Conservation (phyloP, 2,888 invertebrate genomes). For the Sclerodermus sp. region DNA sequence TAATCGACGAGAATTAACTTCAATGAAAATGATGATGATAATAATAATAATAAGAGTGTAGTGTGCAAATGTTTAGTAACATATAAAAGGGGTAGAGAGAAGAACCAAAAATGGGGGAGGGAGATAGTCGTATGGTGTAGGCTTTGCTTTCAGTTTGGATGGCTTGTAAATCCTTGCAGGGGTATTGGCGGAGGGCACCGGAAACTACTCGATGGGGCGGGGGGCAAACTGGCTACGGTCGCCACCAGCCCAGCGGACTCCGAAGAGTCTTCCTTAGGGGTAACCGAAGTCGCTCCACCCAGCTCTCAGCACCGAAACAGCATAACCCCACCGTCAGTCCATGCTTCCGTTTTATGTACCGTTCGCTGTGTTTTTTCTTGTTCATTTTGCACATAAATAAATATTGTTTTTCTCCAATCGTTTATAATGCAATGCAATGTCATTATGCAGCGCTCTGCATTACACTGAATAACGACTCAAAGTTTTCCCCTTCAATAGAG, state of each 20-base stretch:
- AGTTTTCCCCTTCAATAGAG: no score
- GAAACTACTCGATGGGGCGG: constrained; percentile 57
- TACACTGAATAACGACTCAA: no score
- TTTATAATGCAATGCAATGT: no score
- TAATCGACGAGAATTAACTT: no score
- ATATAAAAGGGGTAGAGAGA: no score
- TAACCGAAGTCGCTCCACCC: constrained; percentile 48
- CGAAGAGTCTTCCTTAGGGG: constrained; percentile 56
- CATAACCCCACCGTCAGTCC: constrained; percentile 63
- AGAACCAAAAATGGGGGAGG: not conserved
- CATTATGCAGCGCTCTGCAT: no score
- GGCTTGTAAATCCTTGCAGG: constrained; percentile 55
- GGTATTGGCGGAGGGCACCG: constrained; percentile 60
- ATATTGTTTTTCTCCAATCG: no score
- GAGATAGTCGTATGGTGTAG: constrained; percentile 8
- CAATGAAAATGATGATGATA: no score
- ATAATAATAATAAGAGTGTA: no score
- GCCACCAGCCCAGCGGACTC: constrained; percentile 62
- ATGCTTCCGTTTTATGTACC: constrained; percentile 30
- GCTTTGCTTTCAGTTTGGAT: constrained; percentile 31
- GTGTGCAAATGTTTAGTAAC: no score
- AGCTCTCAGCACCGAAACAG: constrained; percentile 60
- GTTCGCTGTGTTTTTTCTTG: no score
- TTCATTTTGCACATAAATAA: no score
- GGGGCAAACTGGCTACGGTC: constrained; percentile 62